A percentile compares a stretch with the other conserved stretches of the same genome.
Evolutionary conservation across 2,113 vertebrate genomes (phyloP).

Genomic region (Lucifuga dentata): DNA sequence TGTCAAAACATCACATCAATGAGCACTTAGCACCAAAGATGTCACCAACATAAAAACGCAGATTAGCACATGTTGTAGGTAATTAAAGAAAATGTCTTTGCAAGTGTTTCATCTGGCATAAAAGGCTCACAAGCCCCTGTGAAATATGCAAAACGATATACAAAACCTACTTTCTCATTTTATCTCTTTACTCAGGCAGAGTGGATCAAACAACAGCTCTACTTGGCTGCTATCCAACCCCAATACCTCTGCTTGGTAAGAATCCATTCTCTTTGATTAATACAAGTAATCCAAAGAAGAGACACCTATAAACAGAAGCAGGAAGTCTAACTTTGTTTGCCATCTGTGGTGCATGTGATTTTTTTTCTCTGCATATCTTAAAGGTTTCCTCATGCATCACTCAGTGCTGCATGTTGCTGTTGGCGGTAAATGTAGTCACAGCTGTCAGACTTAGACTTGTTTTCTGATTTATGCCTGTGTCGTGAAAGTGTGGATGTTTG

Average conservation of each 20-base stretch:
- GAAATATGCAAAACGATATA: slow-evolving; percentile 54
- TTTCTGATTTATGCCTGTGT: slow-evolving; percentile 24
- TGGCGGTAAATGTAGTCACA: slow-evolving; percentile 21
- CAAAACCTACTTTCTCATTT: slow-evolving; percentile 55
- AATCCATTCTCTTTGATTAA: slow-evolving; percentile 64
- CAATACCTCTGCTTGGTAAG: slow-evolving; percentile 46
- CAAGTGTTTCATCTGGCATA: slow-evolving; percentile 61
- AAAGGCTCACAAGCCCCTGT: slow-evolving; percentile 43
- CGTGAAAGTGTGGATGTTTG: slow-evolving; percentile 24
- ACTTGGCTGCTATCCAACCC: slow-evolving; percentile 46
- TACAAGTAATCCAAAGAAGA: slow-evolving; percentile 45
- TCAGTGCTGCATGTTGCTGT: background rate
- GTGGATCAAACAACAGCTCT: slow-evolving; percentile 54
- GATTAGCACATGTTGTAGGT: slow-evolving; percentile 47
- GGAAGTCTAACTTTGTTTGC: slow-evolving; percentile 21
- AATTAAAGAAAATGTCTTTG: slow-evolving; percentile 54
- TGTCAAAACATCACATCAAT: slow-evolving; percentile 40
- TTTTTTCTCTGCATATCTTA: slow-evolving; percentile 13
- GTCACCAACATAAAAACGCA: slow-evolving; percentile 36
- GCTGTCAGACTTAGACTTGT: slow-evolving; percentile 39
- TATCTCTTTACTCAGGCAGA: slow-evolving; percentile 40
- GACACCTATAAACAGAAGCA: slow-evolving; percentile 41
- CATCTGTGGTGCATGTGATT: background rate
- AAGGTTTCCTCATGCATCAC: slow-evolving; percentile 14
- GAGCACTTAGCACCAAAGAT: slow-evolving; percentile 26